A percentile compares a stretch with the other conserved stretches of the same genome.
Evolutionary conservation across 1,140 invertebrate genomes (phyloP).

Genomic region (Tenebrio molitor): DNA sequence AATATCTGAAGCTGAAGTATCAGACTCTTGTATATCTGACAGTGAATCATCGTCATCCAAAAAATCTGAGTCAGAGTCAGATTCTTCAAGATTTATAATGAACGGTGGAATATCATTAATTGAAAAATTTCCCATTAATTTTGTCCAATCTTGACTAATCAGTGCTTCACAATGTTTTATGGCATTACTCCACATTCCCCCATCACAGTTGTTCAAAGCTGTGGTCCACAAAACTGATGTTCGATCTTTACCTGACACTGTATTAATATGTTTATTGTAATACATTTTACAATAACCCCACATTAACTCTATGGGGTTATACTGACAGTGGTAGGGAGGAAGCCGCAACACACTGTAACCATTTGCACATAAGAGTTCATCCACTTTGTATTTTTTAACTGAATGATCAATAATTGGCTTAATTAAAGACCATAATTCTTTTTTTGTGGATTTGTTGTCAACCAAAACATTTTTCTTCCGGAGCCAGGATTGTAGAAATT

Average conservation of each 20-base stretch:
- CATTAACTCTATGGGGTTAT: not conserved
- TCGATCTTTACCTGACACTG: not conserved
- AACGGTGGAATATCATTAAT: not conserved
- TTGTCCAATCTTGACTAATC: too few relatives aligned
- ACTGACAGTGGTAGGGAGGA: not conserved
- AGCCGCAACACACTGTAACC: not conserved
- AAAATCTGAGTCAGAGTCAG: not conserved
- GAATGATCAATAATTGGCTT: not conserved
- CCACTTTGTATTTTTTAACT: not conserved
- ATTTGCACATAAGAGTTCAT: not conserved
- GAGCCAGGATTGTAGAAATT: not conserved
- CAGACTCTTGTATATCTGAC: too few relatives aligned
- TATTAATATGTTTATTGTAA: not conserved
- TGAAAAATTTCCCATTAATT: too few relatives aligned
- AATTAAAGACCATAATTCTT: not conserved
- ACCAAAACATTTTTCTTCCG: not conserved
- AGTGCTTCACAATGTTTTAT: too few relatives aligned
- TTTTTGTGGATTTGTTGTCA: not conserved
- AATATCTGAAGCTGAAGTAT: too few relatives aligned
- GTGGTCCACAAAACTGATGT: too few relatives aligned
- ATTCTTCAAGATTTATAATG: not conserved
- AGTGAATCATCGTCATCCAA: too few relatives aligned
- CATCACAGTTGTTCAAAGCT: not conserved
- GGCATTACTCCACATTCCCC: not conserved
- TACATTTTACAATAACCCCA: not conserved